Base-by-base conservation (phyloP, 2,888 invertebrate species). In the Tachystola acroxantha region DNA sequence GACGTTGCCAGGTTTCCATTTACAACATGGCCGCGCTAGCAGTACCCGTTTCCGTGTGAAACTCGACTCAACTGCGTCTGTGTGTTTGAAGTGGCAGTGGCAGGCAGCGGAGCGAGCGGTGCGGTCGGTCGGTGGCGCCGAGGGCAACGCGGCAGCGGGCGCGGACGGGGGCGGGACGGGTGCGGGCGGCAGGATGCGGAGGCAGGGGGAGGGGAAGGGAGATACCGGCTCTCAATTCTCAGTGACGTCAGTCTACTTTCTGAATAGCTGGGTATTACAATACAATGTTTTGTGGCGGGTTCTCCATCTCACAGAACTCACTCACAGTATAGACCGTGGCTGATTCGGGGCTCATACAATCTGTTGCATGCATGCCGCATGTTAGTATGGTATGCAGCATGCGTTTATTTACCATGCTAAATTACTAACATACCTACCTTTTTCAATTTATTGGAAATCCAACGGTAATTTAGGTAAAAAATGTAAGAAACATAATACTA, bases 1-100 rank as follows among this genome's bases (percentile, higher is more conserved):
- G 84, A 74, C 85, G 85, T 86, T 86, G 85, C 85, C 85, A 79
- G 68, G 67, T 77, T 74, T 79, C 76, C 73, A 71, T 75, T 80
- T 79, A 81, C 82, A 81, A 82, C 82, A 82, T 82, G 84, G 84
- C 85, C 74, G 81, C 77, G 70, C 71, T 77, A 74, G 68, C 72
- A 69, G 78, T 79, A 79, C 79, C 78, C 79, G 81, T 84, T 86
- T 86, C 85, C 82, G 82, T 82, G 84, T 82, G 85, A 85, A 86
- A 84, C 85, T 81, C 79, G 65, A 80, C 70, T 71, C 64, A 65
- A 64, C 65, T 68, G 73, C 67, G 77, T 68, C 73, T 76, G 77
- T 80, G 76, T 78, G 71, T 77, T 69, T 52, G 66, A 68, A 63
- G 60, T 66, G 64, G 64, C 64, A 63, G 51, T 55, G 57, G 53